These are phyloP conservation scores for Saguinus midas DNA, from an alignment of 2,113 vertebrate genomes.

Conservation along the genomic window DNA sequence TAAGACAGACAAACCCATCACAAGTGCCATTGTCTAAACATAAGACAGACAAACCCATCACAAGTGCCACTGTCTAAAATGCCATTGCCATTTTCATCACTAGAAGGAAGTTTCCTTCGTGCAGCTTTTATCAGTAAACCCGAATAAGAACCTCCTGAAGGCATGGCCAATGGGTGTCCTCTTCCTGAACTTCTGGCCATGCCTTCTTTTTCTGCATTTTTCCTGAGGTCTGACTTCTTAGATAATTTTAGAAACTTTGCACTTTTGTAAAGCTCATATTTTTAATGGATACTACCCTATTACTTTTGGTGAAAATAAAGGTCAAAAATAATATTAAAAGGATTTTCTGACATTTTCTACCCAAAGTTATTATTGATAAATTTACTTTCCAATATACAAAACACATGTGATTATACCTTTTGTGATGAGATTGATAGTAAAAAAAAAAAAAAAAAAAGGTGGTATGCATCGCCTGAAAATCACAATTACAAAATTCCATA, in stretches of 20 bases:
- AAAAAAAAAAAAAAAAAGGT: neutral
- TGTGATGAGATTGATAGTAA: neutral
- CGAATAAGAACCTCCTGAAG: neutral
- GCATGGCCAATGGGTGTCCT: neutral
- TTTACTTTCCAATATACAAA: neutral
- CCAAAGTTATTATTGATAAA: neutral
- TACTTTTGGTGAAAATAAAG: neutral
- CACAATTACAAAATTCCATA: neutral
- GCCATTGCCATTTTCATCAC: neutral
- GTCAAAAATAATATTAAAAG: neutral
- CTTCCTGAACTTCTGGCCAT: neutral
- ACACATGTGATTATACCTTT: neutral
- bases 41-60: neutral
- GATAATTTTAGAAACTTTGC: neutral
- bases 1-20: no score
- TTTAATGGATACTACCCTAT: neutral
- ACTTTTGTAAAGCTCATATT: neutral
- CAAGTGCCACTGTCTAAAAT: no score
- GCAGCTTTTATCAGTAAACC: no score
- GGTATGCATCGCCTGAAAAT: neutral
- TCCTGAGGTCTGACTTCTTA: neutral
- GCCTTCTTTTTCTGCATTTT: neutral
- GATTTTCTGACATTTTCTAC: neutral
- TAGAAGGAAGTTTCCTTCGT: neutral
- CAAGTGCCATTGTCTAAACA: no score